Percentiles rank a stretch among this genome's conserved stretches.
Evolutionary conservation across 2,797 vertebrate genomes (phyloP).

Genomic region (Poeciliopsis presidionis): DNA sequence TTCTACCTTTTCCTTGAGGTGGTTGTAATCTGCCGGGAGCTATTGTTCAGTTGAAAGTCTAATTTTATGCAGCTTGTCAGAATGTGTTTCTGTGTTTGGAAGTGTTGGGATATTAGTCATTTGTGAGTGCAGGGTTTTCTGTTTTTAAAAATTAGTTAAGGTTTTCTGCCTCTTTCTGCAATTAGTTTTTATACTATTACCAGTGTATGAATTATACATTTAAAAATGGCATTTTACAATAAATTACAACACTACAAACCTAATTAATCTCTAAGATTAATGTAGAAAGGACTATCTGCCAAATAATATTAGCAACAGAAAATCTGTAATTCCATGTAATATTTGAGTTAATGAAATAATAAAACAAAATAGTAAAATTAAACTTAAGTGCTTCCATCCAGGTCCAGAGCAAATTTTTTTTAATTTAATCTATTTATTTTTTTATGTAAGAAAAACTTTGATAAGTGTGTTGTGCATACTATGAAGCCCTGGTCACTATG

Average conservation of each 20-base stretch:
- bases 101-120: slow-evolving; percentile 4
- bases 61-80: slow-evolving; percentile 64
- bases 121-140: slow-evolving; percentile 16
- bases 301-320: background rate
- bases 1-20: slow-evolving; percentile 59
- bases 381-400: slow-evolving; percentile 13
- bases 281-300: background rate
- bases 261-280: slow-evolving; percentile 4
- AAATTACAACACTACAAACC: background rate
- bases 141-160: background rate
- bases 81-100: slow-evolving; percentile 18
- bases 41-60: slow-evolving; percentile 63
- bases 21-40: slow-evolving; percentile 65
- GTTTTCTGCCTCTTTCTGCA: background rate
- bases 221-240: background rate
- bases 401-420: slow-evolving; percentile 10
- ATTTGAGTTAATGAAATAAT: background rate
- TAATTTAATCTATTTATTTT: background rate
- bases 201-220: background rate
- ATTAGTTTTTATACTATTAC: background rate
- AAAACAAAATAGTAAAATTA: background rate
- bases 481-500: background rate
- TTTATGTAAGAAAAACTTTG: background rate
- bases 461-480: background rate
- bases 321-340: background rate